Base-by-base conservation (phyloP, 2,113 vertebrate species). In the Xerus inauris region DNA sequence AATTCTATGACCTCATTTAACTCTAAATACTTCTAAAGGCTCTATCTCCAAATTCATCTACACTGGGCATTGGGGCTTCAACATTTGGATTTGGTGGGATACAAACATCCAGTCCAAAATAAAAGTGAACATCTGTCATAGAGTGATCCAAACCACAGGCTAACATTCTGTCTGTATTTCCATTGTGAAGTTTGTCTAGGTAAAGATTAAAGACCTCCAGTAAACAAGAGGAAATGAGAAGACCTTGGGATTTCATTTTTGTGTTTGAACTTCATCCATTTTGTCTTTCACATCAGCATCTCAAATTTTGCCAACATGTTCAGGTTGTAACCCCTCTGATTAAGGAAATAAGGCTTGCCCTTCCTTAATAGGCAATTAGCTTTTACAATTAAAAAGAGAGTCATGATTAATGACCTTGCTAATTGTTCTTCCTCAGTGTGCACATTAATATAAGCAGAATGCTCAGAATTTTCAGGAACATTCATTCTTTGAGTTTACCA, bases 281-380 rank as follows among this genome's bases (percentile, higher is more conserved):
- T 82, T 95, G 91, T 83, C 91, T 96, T 94, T 97, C 87, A 94
- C 26, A 88, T 73, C 93, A 92, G 81, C 76, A 49, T 91, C 82
- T 97, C 82, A 82, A 9, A 91, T 85, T 81, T 47, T 73, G n/a
- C 89, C 51, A 69, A 62, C 72, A 81, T 86, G 86, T 81, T 97
- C 67, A 95, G 82, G 67, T 91, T 94, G 77, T 91, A 92, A 92
- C 89, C 93, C 73, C 80, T 96, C 49, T 93, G 76, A 91, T 91
- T 95, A 81, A 91, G 71, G 95, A 97, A 96, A 96, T 94, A 97
- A 92, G 96, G 71, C 91, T 84, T 81, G 71, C 96, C 92, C 97
- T 89, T 89, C 85, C 89, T 95, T 96, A 97, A 94, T 83, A 98
- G 97, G 92, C 96, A 98, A 98, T 97, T 98, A 95, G 94, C 86